Conservation (phyloP, 2,888 invertebrate genomes). For the Acrobasis repandana region DNA sequence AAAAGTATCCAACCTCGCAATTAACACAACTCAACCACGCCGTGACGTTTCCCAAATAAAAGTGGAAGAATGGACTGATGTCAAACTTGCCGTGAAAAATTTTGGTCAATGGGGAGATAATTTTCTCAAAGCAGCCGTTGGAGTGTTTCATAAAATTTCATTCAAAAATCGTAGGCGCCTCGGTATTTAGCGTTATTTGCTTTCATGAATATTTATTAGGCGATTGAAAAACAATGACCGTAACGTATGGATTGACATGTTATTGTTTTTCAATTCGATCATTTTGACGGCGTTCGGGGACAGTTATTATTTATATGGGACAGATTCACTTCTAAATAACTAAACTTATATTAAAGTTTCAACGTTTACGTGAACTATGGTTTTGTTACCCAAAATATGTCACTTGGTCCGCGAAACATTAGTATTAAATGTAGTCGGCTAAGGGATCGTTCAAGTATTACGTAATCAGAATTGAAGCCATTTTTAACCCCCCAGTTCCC, state of each 20-base stretch:
- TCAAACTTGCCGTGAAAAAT: constrained; percentile 79
- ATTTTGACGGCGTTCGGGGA: not conserved
- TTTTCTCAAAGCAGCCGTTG: constrained; percentile 63
- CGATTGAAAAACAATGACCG: constrained; percentile 65
- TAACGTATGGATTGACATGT: constrained; percentile 53
- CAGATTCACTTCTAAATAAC: too few species aligned
- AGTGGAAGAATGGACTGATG: constrained; percentile 77
- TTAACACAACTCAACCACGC: constrained; percentile 72
- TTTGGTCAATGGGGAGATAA: constrained; percentile 79
- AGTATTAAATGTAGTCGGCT: too few species aligned
- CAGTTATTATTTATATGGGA: not conserved
- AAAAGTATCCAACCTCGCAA: constrained; percentile 64
- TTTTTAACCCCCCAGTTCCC: too few species aligned
- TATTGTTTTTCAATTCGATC: constrained; percentile 35
- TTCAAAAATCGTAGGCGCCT: constrained; percentile 66
- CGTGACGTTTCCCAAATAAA: constrained; percentile 69
- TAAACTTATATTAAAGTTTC: too few species aligned
- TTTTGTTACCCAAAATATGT: too few species aligned
- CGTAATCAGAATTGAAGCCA: too few species aligned
- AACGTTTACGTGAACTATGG: too few species aligned
- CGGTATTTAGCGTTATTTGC: constrained; percentile 69
- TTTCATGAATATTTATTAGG: constrained; percentile 75
- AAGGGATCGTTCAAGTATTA: too few species aligned
- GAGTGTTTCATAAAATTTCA: constrained; percentile 70
- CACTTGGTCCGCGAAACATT: too few species aligned